Evolutionary conservation across 2,797 vertebrate genomes (phyloP), one percentile per base, ranked within the genome.

Genomic region (Muraenolepis orangiensis): DNA sequence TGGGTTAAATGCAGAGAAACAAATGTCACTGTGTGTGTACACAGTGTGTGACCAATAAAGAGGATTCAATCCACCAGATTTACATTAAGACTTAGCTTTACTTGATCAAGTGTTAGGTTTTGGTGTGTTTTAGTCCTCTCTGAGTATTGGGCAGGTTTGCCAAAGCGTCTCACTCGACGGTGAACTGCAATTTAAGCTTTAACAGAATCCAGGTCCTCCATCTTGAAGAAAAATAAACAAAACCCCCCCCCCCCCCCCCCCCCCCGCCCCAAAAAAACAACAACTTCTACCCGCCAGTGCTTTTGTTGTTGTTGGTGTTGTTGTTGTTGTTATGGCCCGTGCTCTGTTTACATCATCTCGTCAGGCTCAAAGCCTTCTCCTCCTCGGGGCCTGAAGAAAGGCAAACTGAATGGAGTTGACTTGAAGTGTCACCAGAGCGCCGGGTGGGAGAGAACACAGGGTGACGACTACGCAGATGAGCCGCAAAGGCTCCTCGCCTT

Each of bases 401-500:
- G 82, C 85, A 85, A 85, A 82, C 81, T 76, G 79, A 86, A 86
- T 82, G 30, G 71, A 83, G 77, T 78, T 78, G 88, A 86, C 78
- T 85, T 40, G 71, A 6, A 69, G 69, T 77, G 85, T 87, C 82
- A 79, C 80, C 78, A 72, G 82, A 42, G 78, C 74, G 73, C 72
- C 69, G n/a, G 84, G 73, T 77, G 78, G 82, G 80, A 82, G 81
- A 85, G 87, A 89, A 88, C 29, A 69, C 14, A 36, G 30, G 32
- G 16, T 11, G 32, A 18, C 68, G 31, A 36, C 32, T 20, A 32
- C 18, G 20, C 12, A 20, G 90, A 91, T 85, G 86, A 78, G 83
- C 82, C 82, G 81, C 73, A 80, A 89, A 82, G 78, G 89, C 83
- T 87, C 85, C 77, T 78, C 28, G 80, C 84, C 77, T 82, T 70